Base-by-base conservation (phyloP, 2,113 vertebrate genomes). In the Cygnus atratus region DNA sequence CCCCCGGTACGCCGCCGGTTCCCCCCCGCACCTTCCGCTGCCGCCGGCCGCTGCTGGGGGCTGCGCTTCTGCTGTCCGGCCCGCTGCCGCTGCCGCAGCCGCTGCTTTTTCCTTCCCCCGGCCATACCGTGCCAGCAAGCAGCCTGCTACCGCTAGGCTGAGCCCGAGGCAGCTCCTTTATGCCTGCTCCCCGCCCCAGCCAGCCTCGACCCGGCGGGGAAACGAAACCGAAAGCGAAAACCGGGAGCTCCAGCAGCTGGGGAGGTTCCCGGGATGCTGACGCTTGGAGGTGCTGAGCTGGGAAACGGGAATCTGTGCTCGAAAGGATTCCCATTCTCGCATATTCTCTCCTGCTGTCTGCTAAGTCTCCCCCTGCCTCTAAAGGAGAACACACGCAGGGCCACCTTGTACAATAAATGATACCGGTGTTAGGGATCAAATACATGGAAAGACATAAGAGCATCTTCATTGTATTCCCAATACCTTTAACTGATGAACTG, bases 141-240 rank as follows among this genome's bases (percentile, higher is more conserved):
- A 50, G 50, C 24, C 50, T 13, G 50, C 39, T 21, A 3, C 62
- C 31, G 43, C 46, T 20, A 28, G 6, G 9, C 37, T 11, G 20
- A 29, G 3, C 39, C 37, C 44, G 9, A 24, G 37, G 11, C 62
- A 11, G 80, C 16, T 3, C 48, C 8, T 25, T 24, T 25, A 24
- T 50, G 11, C 50, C 50, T 4, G 24, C 50, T 52, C 50, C 50
- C 50, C 50, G 50, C 50, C 24, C 50, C 50, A 25, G 22, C 50
- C 50, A 24, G 37, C 17, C 20, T 62, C 62, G 20, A 70, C 76
- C 48, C 65, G 28, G 7, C 82, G 50, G 74, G 61, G 91, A 95
- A 96, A 70, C 33, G 65, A 46, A 13, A 96, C 81, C 86, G 46
- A 48, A 48, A 48, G 46, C 88, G 95, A 96, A 95, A 92, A 58